phyloP scores from a whole-genome alignment of 2,888 invertebrate genomes.

The Temnothorax ravouxi region DNA sequence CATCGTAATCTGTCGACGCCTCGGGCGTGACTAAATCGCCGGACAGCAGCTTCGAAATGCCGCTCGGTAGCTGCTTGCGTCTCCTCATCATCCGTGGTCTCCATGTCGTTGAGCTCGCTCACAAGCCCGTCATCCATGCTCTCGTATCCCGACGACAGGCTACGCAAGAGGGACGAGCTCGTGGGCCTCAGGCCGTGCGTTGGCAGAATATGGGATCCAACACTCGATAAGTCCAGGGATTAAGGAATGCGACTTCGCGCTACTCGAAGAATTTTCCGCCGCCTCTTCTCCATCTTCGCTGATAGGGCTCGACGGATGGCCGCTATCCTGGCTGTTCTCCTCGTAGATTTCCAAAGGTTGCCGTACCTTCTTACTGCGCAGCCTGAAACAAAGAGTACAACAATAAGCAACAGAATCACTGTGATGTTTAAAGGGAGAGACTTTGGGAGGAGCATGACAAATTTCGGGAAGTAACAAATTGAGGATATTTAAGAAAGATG shows the following conservation, averaged over 20 bases:
- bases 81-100: constrained; percentile 85
- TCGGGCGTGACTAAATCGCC: constrained; percentile 86
- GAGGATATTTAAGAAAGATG: neutral
- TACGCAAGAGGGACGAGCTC: constrained; percentile 84
- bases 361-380: constrained; percentile 74
- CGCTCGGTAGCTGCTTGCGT: constrained; percentile 87
- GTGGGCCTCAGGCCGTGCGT: constrained; percentile 67
- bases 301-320: constrained; percentile 86
- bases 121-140: constrained; percentile 89
- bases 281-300: constrained; percentile 79
- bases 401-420: neutral
- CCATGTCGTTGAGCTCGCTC: constrained; percentile 89
- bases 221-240: neutral
- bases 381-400: neutral
- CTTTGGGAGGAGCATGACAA: neutral
- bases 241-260: neutral
- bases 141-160: constrained; percentile 88
- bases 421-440: neutral
- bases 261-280: constrained; percentile 75
- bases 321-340: constrained; percentile 89
- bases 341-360: constrained; percentile 87
- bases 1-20: constrained; percentile 80
- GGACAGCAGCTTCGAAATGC: constrained; percentile 88
- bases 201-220: constrained; percentile 79
- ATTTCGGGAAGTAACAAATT: neutral